phyloP scores from a whole-genome alignment of 2,888 invertebrate species.

The Microctonus brassicae region DNA sequence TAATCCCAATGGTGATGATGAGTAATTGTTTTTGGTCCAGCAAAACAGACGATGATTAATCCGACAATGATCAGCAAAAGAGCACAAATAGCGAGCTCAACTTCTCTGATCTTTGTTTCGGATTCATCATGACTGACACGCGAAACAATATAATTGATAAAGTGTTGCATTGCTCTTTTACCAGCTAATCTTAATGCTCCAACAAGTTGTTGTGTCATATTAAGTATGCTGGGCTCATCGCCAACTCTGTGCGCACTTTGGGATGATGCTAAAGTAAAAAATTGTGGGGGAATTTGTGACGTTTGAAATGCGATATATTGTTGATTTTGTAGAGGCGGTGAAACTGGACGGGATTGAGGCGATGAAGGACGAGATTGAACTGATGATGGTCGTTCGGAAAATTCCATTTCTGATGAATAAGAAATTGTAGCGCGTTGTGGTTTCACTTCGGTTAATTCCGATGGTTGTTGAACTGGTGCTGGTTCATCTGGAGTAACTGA shows the following conservation, averaged over 20 bases:
- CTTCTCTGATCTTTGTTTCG: conserved; percentile 75
- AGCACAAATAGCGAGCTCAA: conserved; percentile 83
- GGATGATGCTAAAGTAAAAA: conserved; percentile 55
- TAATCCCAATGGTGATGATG: conserved; percentile 91
- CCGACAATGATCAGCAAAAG: conserved; percentile 84
- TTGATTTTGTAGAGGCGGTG: conserved; percentile 14
- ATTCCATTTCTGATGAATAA: conserved; percentile 64
- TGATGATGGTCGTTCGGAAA: conserved; percentile 45
- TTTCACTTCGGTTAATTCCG: conserved; percentile 40
- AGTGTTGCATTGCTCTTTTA: conserved; percentile 77
- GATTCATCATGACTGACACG: conserved; percentile 75
- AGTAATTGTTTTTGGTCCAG: conserved; percentile 76
- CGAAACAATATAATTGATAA: conserved; percentile 77
- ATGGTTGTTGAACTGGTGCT: conserved; percentile 28
- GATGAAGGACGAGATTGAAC: conserved; percentile 55
- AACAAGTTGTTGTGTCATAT: conserved; percentile 79
- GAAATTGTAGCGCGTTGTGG: conserved; percentile 63
- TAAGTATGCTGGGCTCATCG: conserved; percentile 78
- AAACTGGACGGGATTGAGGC: conserved; percentile 51
- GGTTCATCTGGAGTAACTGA: conserved; percentile 63
- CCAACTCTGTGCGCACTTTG: conserved; percentile 43
- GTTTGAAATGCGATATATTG: conserved; percentile 60
- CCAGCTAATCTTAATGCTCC: conserved; percentile 79
- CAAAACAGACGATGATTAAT: conserved; percentile 81
- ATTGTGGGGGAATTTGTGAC: conserved; percentile 59